These are phyloP conservation scores for Palythoa grandiflora DNA, from an alignment of 92 coral and sea anemone genomes.

Conservation along the genomic window DNA sequence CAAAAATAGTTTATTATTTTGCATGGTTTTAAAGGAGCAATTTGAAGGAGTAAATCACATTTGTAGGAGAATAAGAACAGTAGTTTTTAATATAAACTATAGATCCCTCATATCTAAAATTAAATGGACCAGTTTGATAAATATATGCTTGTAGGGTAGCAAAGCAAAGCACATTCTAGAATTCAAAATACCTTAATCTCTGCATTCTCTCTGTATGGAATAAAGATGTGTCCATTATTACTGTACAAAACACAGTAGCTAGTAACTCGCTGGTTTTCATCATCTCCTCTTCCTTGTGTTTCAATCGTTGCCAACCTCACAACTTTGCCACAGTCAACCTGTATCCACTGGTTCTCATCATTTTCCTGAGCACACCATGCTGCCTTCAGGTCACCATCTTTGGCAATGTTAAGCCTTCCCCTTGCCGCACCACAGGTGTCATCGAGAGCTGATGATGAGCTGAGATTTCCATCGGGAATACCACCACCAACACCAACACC, in stretches of 20 bases:
- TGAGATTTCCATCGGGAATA: constrained; percentile 73
- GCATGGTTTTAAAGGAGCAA: too few species aligned
- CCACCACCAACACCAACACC: constrained; percentile 76
- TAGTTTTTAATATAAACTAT: too few species aligned
- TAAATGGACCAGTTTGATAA: too few species aligned
- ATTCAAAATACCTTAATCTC: constrained; percentile 53
- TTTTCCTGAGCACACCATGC: constrained; percentile 82
- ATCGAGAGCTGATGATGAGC: constrained; percentile 81
- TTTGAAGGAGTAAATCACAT: too few species aligned
- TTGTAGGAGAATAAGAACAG: too few species aligned
- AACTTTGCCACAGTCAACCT: constrained; percentile 79
- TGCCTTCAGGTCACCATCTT: constrained; percentile 80
- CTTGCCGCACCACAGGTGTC: constrained; percentile 74
- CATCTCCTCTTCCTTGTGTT: constrained; percentile 81
- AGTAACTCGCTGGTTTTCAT: constrained; percentile 72
- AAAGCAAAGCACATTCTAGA: neutral
- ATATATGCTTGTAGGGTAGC: too few species aligned
- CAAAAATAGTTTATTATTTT: too few species aligned
- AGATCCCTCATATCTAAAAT: too few species aligned
- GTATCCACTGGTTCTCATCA: constrained; percentile 86
- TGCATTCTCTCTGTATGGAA: constrained; percentile 68
- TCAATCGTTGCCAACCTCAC: constrained; percentile 64
- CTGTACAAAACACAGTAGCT: constrained; percentile 71
- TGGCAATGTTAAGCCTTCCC: constrained; percentile 76
- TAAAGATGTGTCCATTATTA: constrained; percentile 72